phyloP scores from a whole-genome alignment of 2,797 vertebrate species.

The Morus bassanus region DNA sequence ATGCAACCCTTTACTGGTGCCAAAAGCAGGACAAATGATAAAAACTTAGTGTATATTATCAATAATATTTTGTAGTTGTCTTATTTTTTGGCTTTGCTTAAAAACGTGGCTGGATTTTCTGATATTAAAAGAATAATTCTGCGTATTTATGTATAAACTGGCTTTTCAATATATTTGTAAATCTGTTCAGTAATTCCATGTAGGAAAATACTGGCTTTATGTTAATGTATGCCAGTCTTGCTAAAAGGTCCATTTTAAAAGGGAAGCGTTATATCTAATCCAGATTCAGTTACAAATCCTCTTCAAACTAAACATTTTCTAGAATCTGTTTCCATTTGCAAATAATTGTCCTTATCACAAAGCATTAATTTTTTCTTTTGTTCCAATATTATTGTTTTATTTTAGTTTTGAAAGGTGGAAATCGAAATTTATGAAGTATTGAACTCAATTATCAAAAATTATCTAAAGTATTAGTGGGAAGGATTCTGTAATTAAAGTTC shows the following conservation, averaged over 20 bases:
- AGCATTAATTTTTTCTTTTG: not conserved
- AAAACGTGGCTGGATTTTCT: not conserved
- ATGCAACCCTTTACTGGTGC: not conserved
- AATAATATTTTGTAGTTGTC: not conserved
- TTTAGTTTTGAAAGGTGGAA: not conserved
- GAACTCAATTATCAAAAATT: not conserved
- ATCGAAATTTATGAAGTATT: not conserved
- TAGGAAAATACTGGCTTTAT: not conserved
- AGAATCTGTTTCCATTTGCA: not conserved
- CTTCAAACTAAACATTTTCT: not conserved
- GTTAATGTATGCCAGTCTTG: not conserved
- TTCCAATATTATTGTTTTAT: not conserved
- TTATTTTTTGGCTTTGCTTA: not conserved
- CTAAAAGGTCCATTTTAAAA: not conserved
- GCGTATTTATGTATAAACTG: not conserved
- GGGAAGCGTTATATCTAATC: not conserved
- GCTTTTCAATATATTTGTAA: not conserved
- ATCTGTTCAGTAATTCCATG: not conserved
- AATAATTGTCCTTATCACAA: not conserved
- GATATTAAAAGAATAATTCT: not conserved
- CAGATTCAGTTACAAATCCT: not conserved
- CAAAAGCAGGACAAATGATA: not conserved
- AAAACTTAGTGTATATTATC: not conserved
- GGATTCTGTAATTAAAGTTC: not conserved
- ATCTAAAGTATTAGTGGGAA: not conserved